Evolutionary conservation across 2,113 vertebrate species (phyloP).

Genomic region (Patagioenas fasciata): DNA sequence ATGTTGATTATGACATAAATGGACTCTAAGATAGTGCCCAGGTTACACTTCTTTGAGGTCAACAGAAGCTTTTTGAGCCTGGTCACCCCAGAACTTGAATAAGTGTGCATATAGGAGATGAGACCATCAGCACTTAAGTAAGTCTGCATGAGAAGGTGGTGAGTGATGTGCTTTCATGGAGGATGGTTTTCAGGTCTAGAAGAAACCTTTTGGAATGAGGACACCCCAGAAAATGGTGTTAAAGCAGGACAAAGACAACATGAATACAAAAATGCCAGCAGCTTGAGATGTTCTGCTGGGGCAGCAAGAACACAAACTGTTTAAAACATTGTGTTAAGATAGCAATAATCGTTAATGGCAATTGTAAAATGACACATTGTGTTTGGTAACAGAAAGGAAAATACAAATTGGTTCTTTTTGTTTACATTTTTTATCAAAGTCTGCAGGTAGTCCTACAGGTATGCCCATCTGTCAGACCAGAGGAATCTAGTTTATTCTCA

Average conservation of each 20-base stretch:
- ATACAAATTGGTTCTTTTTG: slow-evolving; percentile 71
- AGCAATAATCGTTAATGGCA: slow-evolving; percentile 69
- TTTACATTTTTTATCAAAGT: slow-evolving; percentile 70
- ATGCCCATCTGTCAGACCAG: slow-evolving; percentile 50
- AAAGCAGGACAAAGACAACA: slow-evolving; percentile 50
- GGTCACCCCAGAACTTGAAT: slow-evolving; percentile 15
- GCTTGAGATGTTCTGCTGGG: slow-evolving; percentile 62
- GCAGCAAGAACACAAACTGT: slow-evolving; percentile 14
- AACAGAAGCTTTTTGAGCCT: slow-evolving; percentile 15
- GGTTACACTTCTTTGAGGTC: slow-evolving; percentile 26
- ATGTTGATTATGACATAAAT: neutral
- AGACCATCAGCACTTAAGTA: slow-evolving; percentile 36
- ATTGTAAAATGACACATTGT: slow-evolving; percentile 66
- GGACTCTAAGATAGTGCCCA: neutral
- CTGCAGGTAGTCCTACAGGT: slow-evolving; percentile 36
- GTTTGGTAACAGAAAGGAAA: slow-evolving; percentile 72
- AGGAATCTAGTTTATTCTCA: slow-evolving; percentile 59
- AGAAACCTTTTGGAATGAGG: slow-evolving; percentile 61
- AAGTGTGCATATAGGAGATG: neutral
- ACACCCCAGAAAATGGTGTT: slow-evolving; percentile 51
- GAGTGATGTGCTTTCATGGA: slow-evolving; percentile 44
- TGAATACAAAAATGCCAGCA: slow-evolving; percentile 59
- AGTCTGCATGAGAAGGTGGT: neutral
- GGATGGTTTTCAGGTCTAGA: slow-evolving; percentile 40
- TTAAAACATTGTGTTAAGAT: slow-evolving; percentile 56